Evolutionary conservation across 2,113 vertebrate genomes (phyloP).

Genomic region (Cyprinodon brontotheroides): DNA sequence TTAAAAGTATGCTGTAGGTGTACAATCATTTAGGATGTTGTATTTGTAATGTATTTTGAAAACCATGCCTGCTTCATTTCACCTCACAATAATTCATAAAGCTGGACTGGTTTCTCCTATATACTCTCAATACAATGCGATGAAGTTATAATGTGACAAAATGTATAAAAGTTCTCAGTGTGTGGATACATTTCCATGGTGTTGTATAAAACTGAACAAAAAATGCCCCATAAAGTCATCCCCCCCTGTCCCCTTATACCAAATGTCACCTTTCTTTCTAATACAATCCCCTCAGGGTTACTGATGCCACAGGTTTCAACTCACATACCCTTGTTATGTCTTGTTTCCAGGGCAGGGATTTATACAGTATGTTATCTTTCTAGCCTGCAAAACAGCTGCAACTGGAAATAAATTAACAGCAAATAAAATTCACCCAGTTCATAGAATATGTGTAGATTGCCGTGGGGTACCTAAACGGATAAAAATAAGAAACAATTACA

Average conservation of each 20-base stretch:
- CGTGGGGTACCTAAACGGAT: slow-evolving; percentile 73
- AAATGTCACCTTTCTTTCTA: slow-evolving; percentile 59
- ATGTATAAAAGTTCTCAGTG: not conserved
- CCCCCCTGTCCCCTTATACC: slow-evolving; percentile 12
- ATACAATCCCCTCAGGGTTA: slow-evolving; percentile 48
- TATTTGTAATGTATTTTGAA: not conserved
- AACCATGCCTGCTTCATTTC: not conserved
- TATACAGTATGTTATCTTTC: slow-evolving; percentile 69
- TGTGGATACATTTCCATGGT: not conserved
- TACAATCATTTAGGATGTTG: not conserved
- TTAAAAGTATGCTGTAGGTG: too few relatives aligned
- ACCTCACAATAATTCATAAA: not conserved
- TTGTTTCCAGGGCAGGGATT: slow-evolving; percentile 58
- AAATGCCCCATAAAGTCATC: slow-evolving; percentile 32
- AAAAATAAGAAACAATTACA: slow-evolving; percentile 74
- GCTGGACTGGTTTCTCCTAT: not conserved
- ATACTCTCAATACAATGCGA: not conserved
- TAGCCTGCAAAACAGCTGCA: slow-evolving; percentile 71
- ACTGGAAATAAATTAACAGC: slow-evolving; percentile 77
- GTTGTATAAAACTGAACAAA: slow-evolving; percentile 15
- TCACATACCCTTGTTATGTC: slow-evolving; percentile 73
- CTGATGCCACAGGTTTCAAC: slow-evolving; percentile 61
- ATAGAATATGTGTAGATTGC: slow-evolving; percentile 73
- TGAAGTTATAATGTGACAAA: not conserved
- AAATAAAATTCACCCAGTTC: slow-evolving; percentile 74